Percentiles rank a stretch among this genome's conserved stretches.
phyloP scores from a whole-genome alignment of 1,140 invertebrate genomes.

The Drosophila miranda region DNA sequence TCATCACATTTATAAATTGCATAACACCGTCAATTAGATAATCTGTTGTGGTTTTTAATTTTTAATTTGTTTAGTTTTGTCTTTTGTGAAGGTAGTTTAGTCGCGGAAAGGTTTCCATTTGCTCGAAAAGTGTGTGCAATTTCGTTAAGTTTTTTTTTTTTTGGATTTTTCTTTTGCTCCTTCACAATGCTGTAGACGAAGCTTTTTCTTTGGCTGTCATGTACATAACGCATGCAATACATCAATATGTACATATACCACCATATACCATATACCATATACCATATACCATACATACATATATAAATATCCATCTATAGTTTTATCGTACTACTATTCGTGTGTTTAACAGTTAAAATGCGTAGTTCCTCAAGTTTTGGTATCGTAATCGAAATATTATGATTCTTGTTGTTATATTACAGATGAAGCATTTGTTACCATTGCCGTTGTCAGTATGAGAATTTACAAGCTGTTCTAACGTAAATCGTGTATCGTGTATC shows the following conservation, averaged over 20 bases:
- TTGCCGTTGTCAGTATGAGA: constrained; percentile 57
- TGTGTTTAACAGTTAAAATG: constrained; percentile 71
- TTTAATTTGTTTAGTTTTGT: constrained; percentile 43
- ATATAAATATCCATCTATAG: constrained; percentile 45
- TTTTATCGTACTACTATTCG: constrained; percentile 41
- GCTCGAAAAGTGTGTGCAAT: constrained; percentile 73
- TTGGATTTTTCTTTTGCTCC: constrained; percentile 26
- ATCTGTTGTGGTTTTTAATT: constrained; percentile 43
- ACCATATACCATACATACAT: constrained; percentile 32
- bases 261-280: not conserved
- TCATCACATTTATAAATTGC: constrained; percentile 81
- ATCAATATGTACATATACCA: constrained; percentile 41
- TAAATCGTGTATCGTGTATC: constrained; percentile 26
- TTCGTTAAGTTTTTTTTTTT: constrained; percentile 26
- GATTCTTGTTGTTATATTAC: constrained; percentile 63
- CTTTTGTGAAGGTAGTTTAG: constrained; percentile 77
- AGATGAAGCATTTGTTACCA: constrained; percentile 68
- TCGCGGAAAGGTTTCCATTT: constrained; percentile 75
- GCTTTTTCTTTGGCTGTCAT: constrained; percentile 60
- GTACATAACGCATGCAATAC: constrained; percentile 21
- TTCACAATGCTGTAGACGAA: constrained; percentile 25
- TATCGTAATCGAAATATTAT: constrained; percentile 64
- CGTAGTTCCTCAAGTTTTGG: constrained; percentile 37
- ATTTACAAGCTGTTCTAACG: constrained; percentile 69
- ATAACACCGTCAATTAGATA: constrained; percentile 78